Evolutionary conservation across 2,113 vertebrate species (phyloP).

Genomic region (Neodon shergylaensis): DNA sequence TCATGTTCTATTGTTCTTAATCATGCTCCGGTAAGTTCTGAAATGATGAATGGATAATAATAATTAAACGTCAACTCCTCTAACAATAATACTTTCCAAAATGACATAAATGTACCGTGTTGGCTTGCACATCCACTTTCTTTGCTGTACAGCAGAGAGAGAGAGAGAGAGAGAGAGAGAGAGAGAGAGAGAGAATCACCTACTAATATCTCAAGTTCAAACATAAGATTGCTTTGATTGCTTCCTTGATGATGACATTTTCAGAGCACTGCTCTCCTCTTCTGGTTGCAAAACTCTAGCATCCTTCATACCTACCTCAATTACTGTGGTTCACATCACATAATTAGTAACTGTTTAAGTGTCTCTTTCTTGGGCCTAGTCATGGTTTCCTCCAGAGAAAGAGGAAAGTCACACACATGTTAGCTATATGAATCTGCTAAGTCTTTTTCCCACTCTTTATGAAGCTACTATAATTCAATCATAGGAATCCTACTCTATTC

Average conservation of each 20-base stretch:
- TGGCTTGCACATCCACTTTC: neutral
- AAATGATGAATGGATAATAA: neutral
- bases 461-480: neutral
- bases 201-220: neutral
- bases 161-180: neutral
- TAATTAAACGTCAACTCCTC: neutral
- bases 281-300: too few relatives aligned
- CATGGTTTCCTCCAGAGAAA: neutral
- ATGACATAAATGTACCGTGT: neutral
- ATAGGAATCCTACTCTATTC: neutral
- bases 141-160: neutral
- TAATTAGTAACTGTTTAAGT: too few relatives aligned
- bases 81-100: neutral
- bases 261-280: rapidly evolving
- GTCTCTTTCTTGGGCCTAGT: neutral
- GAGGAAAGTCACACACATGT: neutral
- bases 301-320: rapidly evolving
- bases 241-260: neutral
- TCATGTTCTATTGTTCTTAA: neutral
- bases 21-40: neutral
- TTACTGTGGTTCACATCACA: rapidly evolving
- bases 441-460: neutral
- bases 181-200: neutral
- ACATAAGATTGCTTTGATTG: neutral
- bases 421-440: neutral